Conservation (phyloP, 2,113 vertebrate genomes). For the Peromyscus maniculatus region DNA sequence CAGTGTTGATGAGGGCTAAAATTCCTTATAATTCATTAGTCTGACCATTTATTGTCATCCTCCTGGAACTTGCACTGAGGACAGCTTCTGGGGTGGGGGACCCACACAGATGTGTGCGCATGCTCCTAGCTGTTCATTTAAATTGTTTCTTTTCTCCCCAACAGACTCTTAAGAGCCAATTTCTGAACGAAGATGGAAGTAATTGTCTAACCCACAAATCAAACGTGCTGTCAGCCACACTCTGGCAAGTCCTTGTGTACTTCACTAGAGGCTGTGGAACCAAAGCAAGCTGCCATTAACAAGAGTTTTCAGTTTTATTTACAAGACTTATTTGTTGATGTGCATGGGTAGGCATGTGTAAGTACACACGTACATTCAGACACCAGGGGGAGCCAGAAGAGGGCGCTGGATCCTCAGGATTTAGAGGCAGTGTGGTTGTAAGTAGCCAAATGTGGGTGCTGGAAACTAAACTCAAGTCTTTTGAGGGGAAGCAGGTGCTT, state of each 20-base stretch:
- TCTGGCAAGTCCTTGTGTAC: background rate
- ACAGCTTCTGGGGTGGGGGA: background rate
- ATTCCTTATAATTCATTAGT: background rate
- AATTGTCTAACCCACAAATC: constrained; percentile 12
- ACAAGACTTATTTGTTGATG: background rate
- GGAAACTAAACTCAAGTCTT: background rate
- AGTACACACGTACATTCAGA: background rate
- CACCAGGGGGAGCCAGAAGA: background rate
- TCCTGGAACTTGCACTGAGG: background rate
- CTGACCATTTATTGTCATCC: background rate
- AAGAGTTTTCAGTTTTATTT: constrained; percentile 20
- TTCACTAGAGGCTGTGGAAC: background rate
- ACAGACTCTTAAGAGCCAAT: background rate
- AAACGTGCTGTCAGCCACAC: background rate
- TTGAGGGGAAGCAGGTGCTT: background rate
- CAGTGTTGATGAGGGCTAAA: background rate
- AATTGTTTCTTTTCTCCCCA: background rate
- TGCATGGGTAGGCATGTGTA: no score
- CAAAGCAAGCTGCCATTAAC: background rate
- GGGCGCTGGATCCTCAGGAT: background rate
- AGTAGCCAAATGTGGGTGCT: background rate
- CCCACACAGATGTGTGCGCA: background rate
- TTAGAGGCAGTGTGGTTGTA: background rate
- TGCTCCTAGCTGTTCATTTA: background rate
- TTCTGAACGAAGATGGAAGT: background rate